A percentile compares a stretch with the other conserved stretches of the same genome.
phyloP scores from a whole-genome alignment of 1,140 invertebrate species.

The Eriocheir sinensis region DNA sequence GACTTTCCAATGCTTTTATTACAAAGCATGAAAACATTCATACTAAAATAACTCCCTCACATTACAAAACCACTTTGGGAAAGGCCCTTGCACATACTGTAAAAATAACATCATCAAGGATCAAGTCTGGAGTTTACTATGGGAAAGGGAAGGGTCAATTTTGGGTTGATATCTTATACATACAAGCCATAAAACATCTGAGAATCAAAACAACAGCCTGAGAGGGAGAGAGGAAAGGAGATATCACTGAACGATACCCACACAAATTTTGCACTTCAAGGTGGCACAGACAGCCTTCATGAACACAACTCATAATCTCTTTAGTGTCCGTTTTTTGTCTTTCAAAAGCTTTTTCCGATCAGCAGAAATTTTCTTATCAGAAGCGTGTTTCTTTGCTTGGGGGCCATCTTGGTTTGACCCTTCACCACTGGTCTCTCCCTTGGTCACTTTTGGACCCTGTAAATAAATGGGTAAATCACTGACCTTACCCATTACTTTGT shows the following conservation, averaged over 20 bases:
- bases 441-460: constrained; percentile 76
- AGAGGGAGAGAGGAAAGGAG: constrained; percentile 30
- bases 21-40: constrained; percentile 40
- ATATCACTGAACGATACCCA: constrained; percentile 45
- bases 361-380: constrained; percentile 90
- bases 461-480: not conserved
- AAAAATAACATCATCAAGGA: constrained; percentile 40
- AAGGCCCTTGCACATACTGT: not conserved
- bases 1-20: not conserved
- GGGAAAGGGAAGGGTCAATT: not conserved
- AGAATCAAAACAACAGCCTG: constrained; percentile 30
- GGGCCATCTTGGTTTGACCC: constrained; percentile 84
- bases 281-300: constrained; percentile 26
- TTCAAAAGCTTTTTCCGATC: constrained; percentile 90
- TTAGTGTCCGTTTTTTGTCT: constrained; percentile 93
- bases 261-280: constrained; percentile 56
- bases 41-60: constrained; percentile 2
- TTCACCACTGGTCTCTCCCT: constrained; percentile 72
- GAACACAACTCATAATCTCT: constrained; percentile 88
- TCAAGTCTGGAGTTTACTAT: constrained; percentile 14
- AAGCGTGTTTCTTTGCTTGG: constrained; percentile 91
- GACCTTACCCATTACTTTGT: not conserved
- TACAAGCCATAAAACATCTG: constrained; percentile 30
- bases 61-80: constrained; percentile 6
- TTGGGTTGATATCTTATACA: not conserved